Evolutionary conservation across 1,140 invertebrate species (phyloP).

Genomic region (Macrostomum lignano): DNA sequence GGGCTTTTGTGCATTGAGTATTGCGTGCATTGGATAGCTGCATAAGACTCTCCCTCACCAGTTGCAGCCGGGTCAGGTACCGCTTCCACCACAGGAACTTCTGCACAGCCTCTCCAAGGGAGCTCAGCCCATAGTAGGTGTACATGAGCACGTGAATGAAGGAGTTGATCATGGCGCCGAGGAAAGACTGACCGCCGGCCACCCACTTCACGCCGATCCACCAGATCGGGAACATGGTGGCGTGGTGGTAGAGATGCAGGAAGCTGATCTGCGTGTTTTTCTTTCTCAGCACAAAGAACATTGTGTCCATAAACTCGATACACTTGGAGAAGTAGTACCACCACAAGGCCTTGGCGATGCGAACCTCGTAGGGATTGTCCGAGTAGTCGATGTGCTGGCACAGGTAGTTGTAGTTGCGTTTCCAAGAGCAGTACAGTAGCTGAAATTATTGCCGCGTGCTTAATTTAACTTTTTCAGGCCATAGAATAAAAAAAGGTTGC

Average conservation of each 20-base stretch:
- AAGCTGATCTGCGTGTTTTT: constrained; percentile 53
- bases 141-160: constrained; percentile 28
- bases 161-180: constrained; percentile 26
- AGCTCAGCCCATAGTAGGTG: constrained; percentile 22
- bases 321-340: constrained; percentile 89
- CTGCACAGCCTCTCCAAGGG: constrained; percentile 22
- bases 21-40: no score
- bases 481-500: no score
- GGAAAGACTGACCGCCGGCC: constrained; percentile 42
- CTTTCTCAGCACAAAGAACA: constrained; percentile 58
- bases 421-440: constrained; percentile 41
- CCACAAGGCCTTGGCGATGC: constrained; percentile 66
- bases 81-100: constrained; percentile 28
- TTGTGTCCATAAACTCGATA: constrained; percentile 72
- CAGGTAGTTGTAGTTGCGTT: constrained; percentile 46
- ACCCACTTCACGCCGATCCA: constrained; percentile 90
- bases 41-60: no score
- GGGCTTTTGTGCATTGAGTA: no score
- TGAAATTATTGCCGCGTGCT: no score
- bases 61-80: constrained; percentile 24
- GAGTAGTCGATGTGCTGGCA: constrained; percentile 72
- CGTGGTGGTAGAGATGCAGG: constrained; percentile 58
- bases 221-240: constrained; percentile 36
- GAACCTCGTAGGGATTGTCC: constrained; percentile 39
- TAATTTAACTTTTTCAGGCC: no score